phyloP scores from a whole-genome alignment of 1,140 invertebrate species.

The Cherax destructor region DNA sequence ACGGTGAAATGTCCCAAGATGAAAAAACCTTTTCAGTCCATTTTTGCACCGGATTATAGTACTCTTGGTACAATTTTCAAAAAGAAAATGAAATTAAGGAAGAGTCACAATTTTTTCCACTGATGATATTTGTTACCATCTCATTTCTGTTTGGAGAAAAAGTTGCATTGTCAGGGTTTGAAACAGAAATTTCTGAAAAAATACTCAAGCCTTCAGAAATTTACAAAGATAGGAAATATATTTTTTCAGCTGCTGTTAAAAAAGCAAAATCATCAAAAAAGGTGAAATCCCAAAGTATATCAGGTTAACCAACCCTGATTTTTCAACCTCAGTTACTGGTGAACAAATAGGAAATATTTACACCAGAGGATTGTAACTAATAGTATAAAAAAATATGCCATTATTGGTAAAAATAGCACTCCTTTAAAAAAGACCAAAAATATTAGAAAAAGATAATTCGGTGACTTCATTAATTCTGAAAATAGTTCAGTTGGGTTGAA shows the following conservation, averaged over 20 bases:
- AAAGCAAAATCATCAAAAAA: background rate
- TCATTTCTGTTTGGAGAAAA: constrained; percentile 40
- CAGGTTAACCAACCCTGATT: constrained; percentile 26
- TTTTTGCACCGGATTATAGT: constrained; percentile 17
- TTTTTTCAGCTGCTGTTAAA: constrained; percentile 39
- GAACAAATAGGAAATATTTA: background rate
- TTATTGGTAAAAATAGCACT: background rate
- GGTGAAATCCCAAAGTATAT: constrained; percentile 36
- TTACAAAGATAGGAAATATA: constrained; percentile 41
- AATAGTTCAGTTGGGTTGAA: background rate
- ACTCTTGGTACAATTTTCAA: constrained; percentile 28
- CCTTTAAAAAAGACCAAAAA: background rate
- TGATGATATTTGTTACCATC: constrained; percentile 35
- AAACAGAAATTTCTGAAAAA: constrained; percentile 41
- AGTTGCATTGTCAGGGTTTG: background rate
- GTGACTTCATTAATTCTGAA: background rate
- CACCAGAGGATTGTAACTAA: background rate
- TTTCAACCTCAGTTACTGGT: background rate
- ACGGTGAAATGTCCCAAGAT: constrained; percentile 21
- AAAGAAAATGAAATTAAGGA: constrained; percentile 42
- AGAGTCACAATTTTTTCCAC: constrained; percentile 43
- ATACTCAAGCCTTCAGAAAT: constrained; percentile 32
- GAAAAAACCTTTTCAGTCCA: constrained; percentile 31
- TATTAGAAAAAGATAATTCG: background rate
- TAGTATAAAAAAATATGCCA: background rate